Evolutionary conservation across 2,113 vertebrate species (phyloP), one percentile per base, ranked within the genome.

Genomic region (Takifugu bimaculatus): DNA sequence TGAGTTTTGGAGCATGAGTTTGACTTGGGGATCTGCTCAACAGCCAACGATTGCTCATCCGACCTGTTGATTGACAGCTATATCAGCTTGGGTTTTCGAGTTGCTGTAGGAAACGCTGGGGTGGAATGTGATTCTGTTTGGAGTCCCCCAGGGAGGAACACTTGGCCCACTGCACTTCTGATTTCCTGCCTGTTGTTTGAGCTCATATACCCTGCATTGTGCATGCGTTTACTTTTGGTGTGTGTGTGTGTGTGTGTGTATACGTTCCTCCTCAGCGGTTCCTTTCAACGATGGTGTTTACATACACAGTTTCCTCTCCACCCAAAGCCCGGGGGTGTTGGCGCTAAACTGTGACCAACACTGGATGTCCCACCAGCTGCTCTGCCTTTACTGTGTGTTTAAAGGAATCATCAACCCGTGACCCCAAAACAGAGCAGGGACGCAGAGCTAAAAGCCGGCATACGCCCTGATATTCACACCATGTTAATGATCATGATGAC

Each of bases 231-330:
- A n/a, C n/a, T 14, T 14, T 48, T 5, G 52, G 56, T 72, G 50
- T 50, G 63, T 69, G 32, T 62, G 68, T 65, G 63, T 63, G 55
- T 57, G 72, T 81, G 70, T 82, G 80, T 86, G 57, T 66, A 29
- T 60, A n/a, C 12, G 88, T 92, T 90, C 83, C 65, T 70, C 91
- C 90, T 65, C 90, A 92, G 90, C 83, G 89, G 67, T 88, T 27
- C 0, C 91, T 92, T 96, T 95, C 93, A 93, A 72, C 60, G 55
- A 48, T 56, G 49, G 72, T 79, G 85, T 89, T 93, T 92, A 90
- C 92, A 90, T 81, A 89, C 91, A 92, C 90, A 65, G 88, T 87
- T 94, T 95, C 94, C 93, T 95, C 92, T 86, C 74, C 78, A 82
- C 83, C 85, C 80, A 85, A 87, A 92, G 91, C 90, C 72, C 64